phyloP scores from a whole-genome alignment of 1,140 invertebrate genomes.

The Eurosta solidaginis region DNA sequence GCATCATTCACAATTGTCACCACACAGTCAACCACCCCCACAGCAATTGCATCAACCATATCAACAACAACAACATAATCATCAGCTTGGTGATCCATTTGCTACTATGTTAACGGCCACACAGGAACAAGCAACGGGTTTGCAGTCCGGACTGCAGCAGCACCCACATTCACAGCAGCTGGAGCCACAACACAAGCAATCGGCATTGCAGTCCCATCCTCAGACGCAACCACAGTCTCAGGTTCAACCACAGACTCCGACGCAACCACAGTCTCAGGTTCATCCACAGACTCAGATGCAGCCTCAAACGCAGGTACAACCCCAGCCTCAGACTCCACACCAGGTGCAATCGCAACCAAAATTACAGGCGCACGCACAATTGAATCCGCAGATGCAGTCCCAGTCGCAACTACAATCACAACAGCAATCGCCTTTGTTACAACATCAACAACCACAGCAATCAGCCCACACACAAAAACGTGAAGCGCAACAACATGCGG shows the following conservation, averaged over 20 bases:
- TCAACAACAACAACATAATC: slow-evolving; percentile 28
- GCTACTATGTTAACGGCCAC: slow-evolving; percentile 4
- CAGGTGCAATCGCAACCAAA: too few species aligned
- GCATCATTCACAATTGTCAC: slow-evolving; percentile 39
- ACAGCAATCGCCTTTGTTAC: slow-evolving; percentile 37
- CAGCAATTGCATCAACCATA: slow-evolving; percentile 35
- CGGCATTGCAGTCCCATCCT: background rate
- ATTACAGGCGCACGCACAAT: too few species aligned
- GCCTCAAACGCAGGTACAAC: background rate
- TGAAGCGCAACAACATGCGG: slow-evolving; percentile 34
- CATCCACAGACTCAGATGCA: background rate
- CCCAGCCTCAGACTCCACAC: background rate
- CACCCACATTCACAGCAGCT: background rate
- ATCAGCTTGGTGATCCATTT: slow-evolving; percentile 29
- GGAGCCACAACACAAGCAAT: background rate
- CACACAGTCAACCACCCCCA: slow-evolving; percentile 42
- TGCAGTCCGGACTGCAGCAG: slow-evolving; percentile 28
- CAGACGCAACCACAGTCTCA: background rate
- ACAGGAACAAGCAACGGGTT: background rate
- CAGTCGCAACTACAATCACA: slow-evolving; percentile 35
- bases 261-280: background rate
- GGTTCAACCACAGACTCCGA: background rate
- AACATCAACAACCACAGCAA: slow-evolving; percentile 24
- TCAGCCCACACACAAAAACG: background rate
- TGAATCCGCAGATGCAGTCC: background rate